These are phyloP conservation scores for Saturnia japonica DNA, from an alignment of 2,888 invertebrate genomes.

Conservation along the genomic window DNA sequence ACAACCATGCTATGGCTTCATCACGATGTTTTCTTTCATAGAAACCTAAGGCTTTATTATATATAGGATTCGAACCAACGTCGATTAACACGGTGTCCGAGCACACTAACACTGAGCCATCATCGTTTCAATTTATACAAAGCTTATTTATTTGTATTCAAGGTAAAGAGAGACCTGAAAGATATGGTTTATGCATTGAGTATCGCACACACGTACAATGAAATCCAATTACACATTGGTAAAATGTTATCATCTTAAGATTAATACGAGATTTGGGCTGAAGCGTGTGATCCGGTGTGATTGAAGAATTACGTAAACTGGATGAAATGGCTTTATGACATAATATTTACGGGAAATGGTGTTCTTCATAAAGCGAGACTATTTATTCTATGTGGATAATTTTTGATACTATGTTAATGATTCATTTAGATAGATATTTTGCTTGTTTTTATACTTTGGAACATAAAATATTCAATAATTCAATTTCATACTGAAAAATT, in stretches of 20 bases:
- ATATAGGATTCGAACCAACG: too few relatives aligned
- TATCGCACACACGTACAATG: neutral
- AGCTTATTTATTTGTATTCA: neutral
- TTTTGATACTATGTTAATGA: too few relatives aligned
- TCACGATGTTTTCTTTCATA: too few relatives aligned
- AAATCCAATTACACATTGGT: slow-evolving; percentile 19
- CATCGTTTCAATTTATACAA: neutral
- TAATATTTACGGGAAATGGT: neutral
- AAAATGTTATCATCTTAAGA: slow-evolving; percentile 18
- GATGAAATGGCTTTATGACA: neutral
- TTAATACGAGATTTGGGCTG: slow-evolving; percentile 15
- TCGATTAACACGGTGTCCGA: too few relatives aligned
- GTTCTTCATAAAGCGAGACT: neutral
- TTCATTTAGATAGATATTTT: too few relatives aligned
- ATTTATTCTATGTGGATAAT: too few relatives aligned
- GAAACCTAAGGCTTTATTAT: too few relatives aligned
- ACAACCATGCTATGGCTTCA: too few relatives aligned
- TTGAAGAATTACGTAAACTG: slow-evolving; percentile 19
- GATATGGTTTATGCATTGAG: neutral
- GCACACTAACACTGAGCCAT: too few relatives aligned
- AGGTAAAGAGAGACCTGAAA: neutral
- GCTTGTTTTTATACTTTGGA: too few relatives aligned
- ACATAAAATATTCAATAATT: too few relatives aligned
- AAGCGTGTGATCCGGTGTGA: slow-evolving; percentile 12
- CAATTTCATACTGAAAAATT: too few relatives aligned